Evolutionary conservation across 2,888 invertebrate species (phyloP), one percentile per base, ranked within the genome.

Genomic region (Sisyra nigra): DNA sequence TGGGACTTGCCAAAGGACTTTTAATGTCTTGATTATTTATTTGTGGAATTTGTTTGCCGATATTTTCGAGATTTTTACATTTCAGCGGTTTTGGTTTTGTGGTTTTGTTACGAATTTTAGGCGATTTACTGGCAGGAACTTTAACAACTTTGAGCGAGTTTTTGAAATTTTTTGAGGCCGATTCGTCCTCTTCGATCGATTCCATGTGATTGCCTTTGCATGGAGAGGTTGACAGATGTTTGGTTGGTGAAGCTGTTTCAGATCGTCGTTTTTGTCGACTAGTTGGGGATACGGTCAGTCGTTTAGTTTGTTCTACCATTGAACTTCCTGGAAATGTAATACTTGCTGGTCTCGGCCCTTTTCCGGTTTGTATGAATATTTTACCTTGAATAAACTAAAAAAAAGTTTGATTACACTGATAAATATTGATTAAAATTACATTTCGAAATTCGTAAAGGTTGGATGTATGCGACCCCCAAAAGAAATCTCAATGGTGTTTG

Each of bases 301-400:
- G 62, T 38, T 61, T 57, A 48, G 61, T 63, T 15, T 67, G 62
- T 46, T 68, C 66, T 33, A 61, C 59, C 36, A 63, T 59, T 2
- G 66, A 61, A 42, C 58, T 63, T 29, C 65, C 65, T 35, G 63
- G 60, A 52, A 72, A 72, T 13, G 65, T 69, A 42, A 83, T 72
- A 52, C 73, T 72, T 1, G 79, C 81, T 8, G 78, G 72, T 37
- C 79, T 69, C 43, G 82, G 58, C 40, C 76, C 69, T 55, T 78
- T 72, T 0, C 80, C 77, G 42, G 78, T 76, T 61, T 81, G 80
- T 2, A 83, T 65, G 55, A 76, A 84, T 10, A 83, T 74, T 50
- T 75, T 71, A 2, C 84, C 84, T 57, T 84, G 82, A 14, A 83
- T 68, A 58, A 81, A 84, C 83, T 83, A 60, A 17, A 68, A 67